Evolutionary conservation across 2,797 vertebrate species (phyloP), one percentile per base, ranked within the genome.

Genomic region (Spondyliosoma cantharus): DNA sequence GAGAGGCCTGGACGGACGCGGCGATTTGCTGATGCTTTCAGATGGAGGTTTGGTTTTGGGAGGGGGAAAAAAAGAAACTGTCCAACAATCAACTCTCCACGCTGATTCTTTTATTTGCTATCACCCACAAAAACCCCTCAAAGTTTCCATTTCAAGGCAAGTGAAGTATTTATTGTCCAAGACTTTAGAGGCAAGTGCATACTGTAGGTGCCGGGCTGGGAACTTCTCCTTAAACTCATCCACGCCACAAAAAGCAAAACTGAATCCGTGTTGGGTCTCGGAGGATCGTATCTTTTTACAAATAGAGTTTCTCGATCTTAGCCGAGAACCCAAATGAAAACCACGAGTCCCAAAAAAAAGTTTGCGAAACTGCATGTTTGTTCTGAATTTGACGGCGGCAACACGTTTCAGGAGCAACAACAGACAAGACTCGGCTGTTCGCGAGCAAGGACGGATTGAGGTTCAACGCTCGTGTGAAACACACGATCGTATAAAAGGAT

Each of bases 31-130:
- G 64, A 45, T 62, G 17, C 52, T 50, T 61, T 66, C 57, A 74
- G 48, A 54, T 60, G 54, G 46, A 29, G 24, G 14, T 49, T 65
- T 49, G 62, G 62, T 66, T 71, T 59, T 49, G 45, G 56, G 22
- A 5, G n/a, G 46, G 19, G n/a, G n/a, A n/a, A n/a, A n/a, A 50
- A 25, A 42, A n/a, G 11, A 62, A 68, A 19, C 20, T 37, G 54
- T 87, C 87, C 82, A 89, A 86, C 84, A 82, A 83, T 91, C 80
- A 88, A 81, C 61, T 62, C 77, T 83, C 46, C 27, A 65, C 68
- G 65, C 61, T 89, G 76, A 83, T 85, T 59, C 53, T 76, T 80
- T 67, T 17, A 74, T 62, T 68, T 46, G 22, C 63, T 68, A 58
- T 86, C 63, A 76, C 65, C 63, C 66, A 60, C 63, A 85, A 56